These are phyloP conservation scores for Tragopan temminckii DNA, from an alignment of 2,797 vertebrate genomes.

Conservation along the genomic window DNA sequence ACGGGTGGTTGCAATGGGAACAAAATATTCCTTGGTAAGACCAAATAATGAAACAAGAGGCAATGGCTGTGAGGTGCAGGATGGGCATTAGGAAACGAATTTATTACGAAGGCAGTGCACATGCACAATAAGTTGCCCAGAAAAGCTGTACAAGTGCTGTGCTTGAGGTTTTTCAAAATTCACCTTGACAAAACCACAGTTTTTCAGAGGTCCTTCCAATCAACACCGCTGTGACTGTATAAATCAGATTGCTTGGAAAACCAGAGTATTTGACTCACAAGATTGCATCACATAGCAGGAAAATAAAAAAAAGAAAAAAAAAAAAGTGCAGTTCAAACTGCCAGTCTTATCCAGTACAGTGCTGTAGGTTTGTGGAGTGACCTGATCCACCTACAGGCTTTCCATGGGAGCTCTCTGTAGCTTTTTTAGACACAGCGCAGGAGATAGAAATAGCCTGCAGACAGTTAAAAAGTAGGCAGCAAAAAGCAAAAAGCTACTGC, in stretches of 20 bases:
- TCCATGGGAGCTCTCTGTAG: neutral
- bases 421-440: neutral
- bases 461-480: neutral
- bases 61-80: neutral
- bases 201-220: neutral
- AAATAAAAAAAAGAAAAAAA: neutral
- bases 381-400: neutral
- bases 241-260: neutral
- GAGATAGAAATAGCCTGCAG: neutral
- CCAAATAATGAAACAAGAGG: neutral
- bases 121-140: neutral
- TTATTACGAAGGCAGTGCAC: neutral
- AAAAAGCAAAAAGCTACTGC: neutral
- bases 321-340: neutral
- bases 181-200: neutral
- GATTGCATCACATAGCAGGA: neutral
- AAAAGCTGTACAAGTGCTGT: neutral
- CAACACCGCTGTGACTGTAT: neutral
- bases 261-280: neutral
- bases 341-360: neutral
- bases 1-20: neutral
- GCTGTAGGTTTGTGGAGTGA: neutral
- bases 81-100: neutral
- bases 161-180: neutral
- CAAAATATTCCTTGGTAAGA: neutral